Evolutionary conservation across 1,140 invertebrate genomes (phyloP).

Genomic region (Saccostrea echinata): DNA sequence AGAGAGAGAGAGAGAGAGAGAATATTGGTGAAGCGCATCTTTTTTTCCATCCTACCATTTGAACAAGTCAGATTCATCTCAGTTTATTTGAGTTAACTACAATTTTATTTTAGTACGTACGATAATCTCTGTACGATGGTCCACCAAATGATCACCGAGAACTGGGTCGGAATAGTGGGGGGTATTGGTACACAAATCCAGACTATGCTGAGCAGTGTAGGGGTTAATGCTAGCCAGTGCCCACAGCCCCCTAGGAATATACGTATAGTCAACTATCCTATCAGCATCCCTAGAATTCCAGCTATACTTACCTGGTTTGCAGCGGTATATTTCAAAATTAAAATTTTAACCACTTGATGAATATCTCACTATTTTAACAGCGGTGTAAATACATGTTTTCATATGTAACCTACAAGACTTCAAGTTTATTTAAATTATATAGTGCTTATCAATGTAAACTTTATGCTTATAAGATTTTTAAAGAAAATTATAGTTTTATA

Average conservation of each 20-base stretch:
- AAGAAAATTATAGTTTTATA: no score
- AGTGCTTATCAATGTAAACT: no score
- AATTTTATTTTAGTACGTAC: constrained; percentile 55
- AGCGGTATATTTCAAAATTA: constrained; percentile 37
- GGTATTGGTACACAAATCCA: constrained; percentile 56
- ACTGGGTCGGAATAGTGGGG: constrained; percentile 63
- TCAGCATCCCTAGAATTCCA: constrained; percentile 50
- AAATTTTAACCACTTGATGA: background rate
- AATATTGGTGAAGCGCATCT: no score
- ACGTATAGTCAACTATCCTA: constrained; percentile 46
- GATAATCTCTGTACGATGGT: constrained; percentile 54
- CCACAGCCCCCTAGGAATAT: constrained; percentile 27
- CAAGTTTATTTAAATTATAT: no score
- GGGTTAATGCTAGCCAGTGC: constrained; percentile 39
- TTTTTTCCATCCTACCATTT: no score
- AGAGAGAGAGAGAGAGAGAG: no score
- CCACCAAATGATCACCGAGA: constrained; percentile 56
- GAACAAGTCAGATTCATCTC: no score
- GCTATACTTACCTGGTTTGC: constrained; percentile 56
- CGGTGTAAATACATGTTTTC: no score
- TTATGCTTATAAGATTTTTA: no score
- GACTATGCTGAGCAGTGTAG: constrained; percentile 44
- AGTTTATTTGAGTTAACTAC: no score
- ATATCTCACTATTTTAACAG: background rate
- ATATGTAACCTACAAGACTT: no score